Conservation (phyloP, 1,140 invertebrate genomes). For the Tetragonula clypearis region DNA sequence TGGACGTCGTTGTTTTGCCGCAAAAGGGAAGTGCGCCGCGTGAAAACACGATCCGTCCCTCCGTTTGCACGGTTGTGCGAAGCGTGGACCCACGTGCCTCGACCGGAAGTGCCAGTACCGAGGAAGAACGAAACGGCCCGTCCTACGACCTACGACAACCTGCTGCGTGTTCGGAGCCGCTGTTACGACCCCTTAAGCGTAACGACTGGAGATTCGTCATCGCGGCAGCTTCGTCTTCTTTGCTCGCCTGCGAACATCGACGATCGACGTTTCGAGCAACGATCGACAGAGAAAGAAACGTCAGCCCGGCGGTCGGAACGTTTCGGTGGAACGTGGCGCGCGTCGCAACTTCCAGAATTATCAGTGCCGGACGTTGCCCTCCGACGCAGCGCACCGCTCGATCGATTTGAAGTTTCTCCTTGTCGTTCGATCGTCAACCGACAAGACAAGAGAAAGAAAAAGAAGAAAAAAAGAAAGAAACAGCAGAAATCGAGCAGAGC, state of each 20-base stretch:
- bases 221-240: conserved; percentile 6
- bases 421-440: neutral
- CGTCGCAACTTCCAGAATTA: conserved; percentile 48
- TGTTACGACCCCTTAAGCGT: neutral
- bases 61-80: neutral
- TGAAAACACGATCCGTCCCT: conserved; percentile 18
- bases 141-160: conserved; percentile 61
- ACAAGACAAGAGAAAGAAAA: neutral
- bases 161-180: conserved; percentile 18
- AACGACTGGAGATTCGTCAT: neutral
- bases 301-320: neutral
- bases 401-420: conserved; percentile 3
- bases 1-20: conserved; percentile 26
- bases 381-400: conserved; percentile 2
- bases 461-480: too few species aligned
- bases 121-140: conserved; percentile 21
- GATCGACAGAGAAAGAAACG: neutral
- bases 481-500: too few species aligned
- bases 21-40: conserved; percentile 48
- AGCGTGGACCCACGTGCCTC: conserved; percentile 42
- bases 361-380: conserved; percentile 41
- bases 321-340: neutral
- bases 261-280: neutral
- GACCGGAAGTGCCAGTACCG: conserved; percentile 35
- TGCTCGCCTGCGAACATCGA: neutral